A percentile compares a stretch with the other conserved stretches of the same genome.
Evolutionary conservation across 2,888 invertebrate genomes (phyloP).

Genomic region (Heliconius cydno): DNA sequence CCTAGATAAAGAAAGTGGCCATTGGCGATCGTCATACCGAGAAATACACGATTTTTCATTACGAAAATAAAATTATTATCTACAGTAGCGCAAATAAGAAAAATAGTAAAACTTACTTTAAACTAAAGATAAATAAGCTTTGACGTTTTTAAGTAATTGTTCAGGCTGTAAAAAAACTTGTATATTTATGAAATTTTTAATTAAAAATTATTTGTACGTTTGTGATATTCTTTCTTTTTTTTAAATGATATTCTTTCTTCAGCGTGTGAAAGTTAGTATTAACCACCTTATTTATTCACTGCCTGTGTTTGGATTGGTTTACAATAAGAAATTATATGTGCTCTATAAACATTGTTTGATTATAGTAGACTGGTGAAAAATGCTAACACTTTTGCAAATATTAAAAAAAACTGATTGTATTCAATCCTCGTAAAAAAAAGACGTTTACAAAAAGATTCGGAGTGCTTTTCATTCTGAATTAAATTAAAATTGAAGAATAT

Average conservation of each 20-base stretch:
- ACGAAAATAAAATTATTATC: background rate
- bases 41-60: background rate
- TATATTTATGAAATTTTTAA: background rate
- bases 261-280: no score
- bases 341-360: no score
- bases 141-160: background rate
- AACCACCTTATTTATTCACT: no score
- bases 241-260: background rate
- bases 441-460: no score
- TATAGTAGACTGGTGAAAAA: no score
- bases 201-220: background rate
- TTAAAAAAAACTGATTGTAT: no score
- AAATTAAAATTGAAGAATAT: no score
- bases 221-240: background rate
- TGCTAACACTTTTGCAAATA: no score
- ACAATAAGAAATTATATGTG: no score
- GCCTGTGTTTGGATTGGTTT: no score
- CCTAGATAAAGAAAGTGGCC: background rate
- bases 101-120: background rate
- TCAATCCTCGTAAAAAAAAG: no score
- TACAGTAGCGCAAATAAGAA: background rate
- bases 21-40: background rate
- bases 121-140: background rate
- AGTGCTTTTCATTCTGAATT: no score
- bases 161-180: background rate